phyloP scores from a whole-genome alignment of 2,888 invertebrate species.

The Synanthedon formicaeformis region DNA sequence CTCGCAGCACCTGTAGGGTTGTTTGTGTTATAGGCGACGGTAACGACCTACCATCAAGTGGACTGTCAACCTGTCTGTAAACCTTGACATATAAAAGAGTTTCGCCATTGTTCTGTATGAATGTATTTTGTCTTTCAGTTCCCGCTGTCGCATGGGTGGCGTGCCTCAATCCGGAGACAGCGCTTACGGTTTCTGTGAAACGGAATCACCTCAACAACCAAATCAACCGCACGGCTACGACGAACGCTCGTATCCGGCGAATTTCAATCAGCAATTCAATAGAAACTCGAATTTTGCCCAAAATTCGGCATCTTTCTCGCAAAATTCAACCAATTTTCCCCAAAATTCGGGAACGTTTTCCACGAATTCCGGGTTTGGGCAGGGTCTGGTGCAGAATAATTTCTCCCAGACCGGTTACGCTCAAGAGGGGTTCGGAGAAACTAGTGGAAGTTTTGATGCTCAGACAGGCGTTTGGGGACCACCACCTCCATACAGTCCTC shows the following conservation, averaged over 20 bases:
- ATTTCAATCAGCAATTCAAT: conserved; percentile 15
- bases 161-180: conserved; percentile 80
- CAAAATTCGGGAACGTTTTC: conserved; percentile 15
- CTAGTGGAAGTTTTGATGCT: conserved; percentile 66
- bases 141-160: conserved; percentile 73
- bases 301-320: conserved; percentile 4
- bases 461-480: conserved; percentile 83
- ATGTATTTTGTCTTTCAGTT: conserved; percentile 27
- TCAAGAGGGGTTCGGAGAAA: conserved; percentile 60
- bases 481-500: conserved; percentile 89
- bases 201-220: conserved; percentile 20
- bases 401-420: conserved; percentile 16
- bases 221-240: conserved; percentile 25
- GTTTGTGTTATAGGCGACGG: no score
- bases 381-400: conserved; percentile 8
- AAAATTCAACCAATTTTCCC: conserved; percentile 4
- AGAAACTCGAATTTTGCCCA: conserved; percentile 7
- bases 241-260: conserved; percentile 30
- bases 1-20: no score
- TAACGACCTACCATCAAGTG: no score
- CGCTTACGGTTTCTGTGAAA: conserved; percentile 81
- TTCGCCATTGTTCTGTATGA: neutral
- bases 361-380: conserved; percentile 12
- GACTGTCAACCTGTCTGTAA: no score
- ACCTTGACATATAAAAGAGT: no score